Conservation (phyloP, 2,797 vertebrate species). For the Mustela erminea region DNA sequence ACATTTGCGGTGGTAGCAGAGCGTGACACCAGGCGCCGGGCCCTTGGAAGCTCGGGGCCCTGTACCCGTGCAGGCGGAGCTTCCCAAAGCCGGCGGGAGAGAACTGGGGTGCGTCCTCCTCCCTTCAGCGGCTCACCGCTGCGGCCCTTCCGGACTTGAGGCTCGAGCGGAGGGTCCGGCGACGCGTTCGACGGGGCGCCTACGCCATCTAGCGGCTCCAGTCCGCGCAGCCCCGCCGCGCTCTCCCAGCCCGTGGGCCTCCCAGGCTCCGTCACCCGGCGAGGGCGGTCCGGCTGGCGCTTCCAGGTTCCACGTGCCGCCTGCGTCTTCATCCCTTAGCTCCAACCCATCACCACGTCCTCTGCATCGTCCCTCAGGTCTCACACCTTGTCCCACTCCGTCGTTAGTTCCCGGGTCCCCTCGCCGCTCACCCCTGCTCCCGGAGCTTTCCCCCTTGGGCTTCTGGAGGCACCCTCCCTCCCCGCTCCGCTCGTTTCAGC, state of each 20-base stretch:
- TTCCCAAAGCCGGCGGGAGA: fast-evolving
- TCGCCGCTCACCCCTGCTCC: neutral
- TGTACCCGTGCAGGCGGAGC: fast-evolving
- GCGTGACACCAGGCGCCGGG: fast-evolving
- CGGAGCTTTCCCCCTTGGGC: fast-evolving
- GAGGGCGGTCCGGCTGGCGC: fast-evolving
- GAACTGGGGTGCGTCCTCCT: fast-evolving
- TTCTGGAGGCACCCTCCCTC: neutral
- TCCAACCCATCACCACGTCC: no score
- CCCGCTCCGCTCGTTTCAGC: neutral
- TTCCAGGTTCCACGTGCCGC: fast-evolving
- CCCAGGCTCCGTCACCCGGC: fast-evolving
- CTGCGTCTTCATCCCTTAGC: no score
- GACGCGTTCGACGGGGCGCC: neutral
- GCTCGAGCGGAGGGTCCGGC: fast-evolving
- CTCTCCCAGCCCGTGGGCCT: fast-evolving
- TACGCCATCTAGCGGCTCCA: slow-evolving; percentile 68
- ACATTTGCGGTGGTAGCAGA: neutral
- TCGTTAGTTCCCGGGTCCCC: neutral
- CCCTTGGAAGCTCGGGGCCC: neutral
- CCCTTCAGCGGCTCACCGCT: fast-evolving
- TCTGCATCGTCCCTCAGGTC: neutral
- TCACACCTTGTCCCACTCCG: neutral
- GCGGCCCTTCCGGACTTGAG: fast-evolving
- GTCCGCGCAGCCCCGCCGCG: neutral